These are phyloP conservation scores for Eira barbara DNA, from an alignment of 2,113 vertebrate species.

Conservation along the genomic window DNA sequence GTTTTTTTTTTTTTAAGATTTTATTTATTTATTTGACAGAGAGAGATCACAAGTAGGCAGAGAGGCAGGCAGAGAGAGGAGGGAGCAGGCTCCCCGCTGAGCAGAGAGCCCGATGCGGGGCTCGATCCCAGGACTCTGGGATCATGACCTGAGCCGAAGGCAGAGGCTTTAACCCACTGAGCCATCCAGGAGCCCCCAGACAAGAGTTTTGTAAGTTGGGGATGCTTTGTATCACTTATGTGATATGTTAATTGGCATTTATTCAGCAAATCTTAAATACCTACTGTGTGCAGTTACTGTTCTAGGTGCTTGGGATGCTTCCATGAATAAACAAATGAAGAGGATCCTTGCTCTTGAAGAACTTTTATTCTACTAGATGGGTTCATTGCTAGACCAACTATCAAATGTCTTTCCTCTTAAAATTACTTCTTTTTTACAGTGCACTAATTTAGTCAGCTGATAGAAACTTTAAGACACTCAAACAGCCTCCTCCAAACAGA, in stretches of 20 bases:
- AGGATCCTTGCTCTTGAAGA: not conserved
- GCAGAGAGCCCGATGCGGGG: no score
- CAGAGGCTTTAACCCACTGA: no score
- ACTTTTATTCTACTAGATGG: slow-evolving; percentile 43
- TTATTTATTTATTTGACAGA: no score
- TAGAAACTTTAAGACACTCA: slow-evolving; percentile 56
- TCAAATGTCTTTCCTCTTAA: slow-evolving; percentile 33
- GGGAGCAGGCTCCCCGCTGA: no score
- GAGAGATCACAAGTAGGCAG: no score
- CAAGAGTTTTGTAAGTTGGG: not conserved
- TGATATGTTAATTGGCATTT: not conserved
- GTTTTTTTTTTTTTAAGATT: no score
- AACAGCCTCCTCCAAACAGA: slow-evolving; percentile 37
- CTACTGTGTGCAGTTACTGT: not conserved
- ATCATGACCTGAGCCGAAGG: no score
- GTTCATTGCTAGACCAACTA: not conserved
- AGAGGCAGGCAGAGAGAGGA: no score
- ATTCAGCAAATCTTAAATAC: slow-evolving; percentile 26
- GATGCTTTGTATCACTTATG: not conserved
- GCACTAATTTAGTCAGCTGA: slow-evolving; percentile 46
- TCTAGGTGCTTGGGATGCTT: not conserved
- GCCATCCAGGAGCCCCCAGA: no score
- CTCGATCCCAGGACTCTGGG: no score
- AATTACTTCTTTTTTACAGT: not conserved
- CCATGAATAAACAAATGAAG: not conserved